Evolutionary conservation across 2,113 vertebrate species (phyloP), one percentile per base, ranked within the genome.

Genomic region (Phylloscopus whistleri): DNA sequence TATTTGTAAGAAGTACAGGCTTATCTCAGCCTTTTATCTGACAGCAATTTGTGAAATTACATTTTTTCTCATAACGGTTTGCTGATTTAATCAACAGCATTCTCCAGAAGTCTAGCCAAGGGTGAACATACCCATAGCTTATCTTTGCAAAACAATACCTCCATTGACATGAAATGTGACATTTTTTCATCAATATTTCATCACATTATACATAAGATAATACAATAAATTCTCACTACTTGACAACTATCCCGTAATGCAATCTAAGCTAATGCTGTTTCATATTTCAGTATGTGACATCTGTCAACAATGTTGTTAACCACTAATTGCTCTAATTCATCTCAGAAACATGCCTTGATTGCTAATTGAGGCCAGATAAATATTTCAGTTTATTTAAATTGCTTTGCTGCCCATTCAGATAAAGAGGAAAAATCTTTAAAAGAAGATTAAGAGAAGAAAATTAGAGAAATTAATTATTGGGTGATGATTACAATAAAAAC

Each of bases 151-250:
- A 96, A 96, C 64, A 90, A 93, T 86, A 89, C 60, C 56, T 31
- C 56, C 37, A 59, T 14, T 91, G 85, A 92, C 63, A 90, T 39
- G 80, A 93, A 94, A 91, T 33, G n/a, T 87, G 66, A 64, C 52
- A 56, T 90, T 87, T 95, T 89, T 84, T 83, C 63, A 89, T 94
- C 93, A 90, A 87, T 95, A 92, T 88, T 97, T 96, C 84, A 94
- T 92, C 83, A 39, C 51, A 23, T 74, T 87, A 55, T 77, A 74
- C 73, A 52, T 73, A 91, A 39, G 21, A 83, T 55, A 96, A 95
- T 74, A 85, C 43, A 77, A 77, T 95, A 92, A 96, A 94, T 95
- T 81, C 53, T 94, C 48, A 63, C n/a, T 67, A 35, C 69, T 66
- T 96, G 96, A 96, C 78, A 94, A 73, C 48, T 82, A 48, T 74